phyloP scores from a whole-genome alignment of 2,113 vertebrate species.

The Atherinomorus stipes region DNA sequence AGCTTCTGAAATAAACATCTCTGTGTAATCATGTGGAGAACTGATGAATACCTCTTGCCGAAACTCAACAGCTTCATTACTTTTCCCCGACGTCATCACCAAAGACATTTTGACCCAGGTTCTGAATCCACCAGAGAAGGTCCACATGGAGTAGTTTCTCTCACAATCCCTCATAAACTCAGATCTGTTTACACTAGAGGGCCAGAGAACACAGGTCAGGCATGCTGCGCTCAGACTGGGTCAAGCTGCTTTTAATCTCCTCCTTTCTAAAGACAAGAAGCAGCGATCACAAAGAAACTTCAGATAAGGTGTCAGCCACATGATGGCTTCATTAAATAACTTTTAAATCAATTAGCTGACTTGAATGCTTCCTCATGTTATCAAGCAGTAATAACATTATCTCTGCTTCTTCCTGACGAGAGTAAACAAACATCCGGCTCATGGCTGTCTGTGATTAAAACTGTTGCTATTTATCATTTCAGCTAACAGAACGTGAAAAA shows the following conservation, averaged over 20 bases:
- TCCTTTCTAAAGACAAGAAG: background rate
- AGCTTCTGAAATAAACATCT: background rate
- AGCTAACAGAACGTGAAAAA: background rate
- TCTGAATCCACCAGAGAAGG: slow-evolving; percentile 96
- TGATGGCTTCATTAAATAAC: background rate
- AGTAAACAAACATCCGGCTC: background rate
- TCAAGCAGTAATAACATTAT: background rate
- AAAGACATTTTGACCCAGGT: slow-evolving; percentile 99
- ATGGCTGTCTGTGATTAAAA: background rate
- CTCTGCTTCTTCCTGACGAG: background rate
- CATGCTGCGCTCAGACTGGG: background rate
- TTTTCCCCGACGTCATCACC: slow-evolving; percentile 91
- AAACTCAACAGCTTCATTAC: slow-evolving; percentile 89
- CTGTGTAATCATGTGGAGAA: accelerated
- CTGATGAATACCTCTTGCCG: slow-evolving; percentile 86
- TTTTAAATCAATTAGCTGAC: background rate
- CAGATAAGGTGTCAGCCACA: background rate
- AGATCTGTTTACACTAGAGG: slow-evolving; percentile 84
- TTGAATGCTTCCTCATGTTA: background rate
- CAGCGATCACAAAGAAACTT: background rate
- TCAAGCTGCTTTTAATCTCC: background rate
- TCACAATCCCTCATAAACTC: slow-evolving; percentile 95
- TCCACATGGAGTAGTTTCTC: slow-evolving; percentile 95
- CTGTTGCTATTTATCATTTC: background rate
- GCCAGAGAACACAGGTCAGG: slow-evolving; percentile 20